Percentiles rank a stretch among this genome's conserved stretches.
Evolutionary conservation across 2,113 vertebrate species (phyloP).

Genomic region (Microtus pennsylvanicus): DNA sequence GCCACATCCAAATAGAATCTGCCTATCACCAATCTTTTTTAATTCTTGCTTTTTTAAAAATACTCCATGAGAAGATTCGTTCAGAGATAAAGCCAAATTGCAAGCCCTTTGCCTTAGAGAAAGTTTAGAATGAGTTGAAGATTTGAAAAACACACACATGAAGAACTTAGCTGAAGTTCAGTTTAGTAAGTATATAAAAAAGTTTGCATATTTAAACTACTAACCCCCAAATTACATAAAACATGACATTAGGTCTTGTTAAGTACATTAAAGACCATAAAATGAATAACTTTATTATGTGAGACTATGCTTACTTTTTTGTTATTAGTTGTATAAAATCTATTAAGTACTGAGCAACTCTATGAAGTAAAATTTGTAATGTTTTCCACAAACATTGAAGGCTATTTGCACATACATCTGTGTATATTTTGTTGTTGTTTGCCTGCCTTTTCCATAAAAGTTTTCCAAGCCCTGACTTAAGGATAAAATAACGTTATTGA

Average conservation of each 20-base stretch:
- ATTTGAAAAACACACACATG: neutral
- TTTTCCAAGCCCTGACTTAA: neutral
- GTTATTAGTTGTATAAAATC: neutral
- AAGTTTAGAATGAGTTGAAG: neutral
- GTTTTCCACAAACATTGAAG: neutral
- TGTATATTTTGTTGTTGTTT: neutral
- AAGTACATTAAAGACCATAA: neutral
- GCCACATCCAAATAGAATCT: neutral
- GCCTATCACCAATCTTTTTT: neutral
- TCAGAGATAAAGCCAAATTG: slow-evolving; percentile 3
- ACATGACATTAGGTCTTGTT: neutral
- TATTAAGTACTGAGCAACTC: neutral
- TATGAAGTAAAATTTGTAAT: slow-evolving; percentile 4
- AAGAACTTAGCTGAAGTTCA: slow-evolving; percentile 1
- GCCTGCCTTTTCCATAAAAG: neutral
- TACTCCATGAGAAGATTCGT: neutral
- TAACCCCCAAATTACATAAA: neutral
- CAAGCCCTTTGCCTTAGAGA: neutral
- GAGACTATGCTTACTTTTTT: neutral
- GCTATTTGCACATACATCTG: neutral
- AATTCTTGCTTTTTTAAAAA: neutral
- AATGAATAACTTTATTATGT: neutral
- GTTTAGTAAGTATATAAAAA: neutral
- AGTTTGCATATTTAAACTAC: neutral
- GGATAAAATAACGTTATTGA: neutral